These are phyloP conservation scores for Hypena proboscidalis DNA, from an alignment of 2,888 invertebrate species.

Conservation along the genomic window DNA sequence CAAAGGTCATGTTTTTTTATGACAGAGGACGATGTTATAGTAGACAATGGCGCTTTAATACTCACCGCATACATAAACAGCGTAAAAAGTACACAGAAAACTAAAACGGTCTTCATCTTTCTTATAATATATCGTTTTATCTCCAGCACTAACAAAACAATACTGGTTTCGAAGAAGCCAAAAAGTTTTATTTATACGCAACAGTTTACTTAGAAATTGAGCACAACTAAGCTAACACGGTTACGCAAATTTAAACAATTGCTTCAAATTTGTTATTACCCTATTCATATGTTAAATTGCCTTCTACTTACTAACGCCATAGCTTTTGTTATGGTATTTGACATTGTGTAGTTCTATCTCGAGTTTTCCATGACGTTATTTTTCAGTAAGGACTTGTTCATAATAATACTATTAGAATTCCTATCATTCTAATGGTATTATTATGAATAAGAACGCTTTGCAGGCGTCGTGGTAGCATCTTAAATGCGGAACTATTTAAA, in stretches of 20 bases:
- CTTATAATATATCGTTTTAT: neutral
- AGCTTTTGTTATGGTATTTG: constrained; percentile 20
- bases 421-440: too few relatives aligned
- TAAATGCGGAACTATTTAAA: too few relatives aligned
- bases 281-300: constrained; percentile 4
- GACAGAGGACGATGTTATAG: too few relatives aligned
- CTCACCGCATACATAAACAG: constrained; percentile 34
- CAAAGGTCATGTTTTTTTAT: too few relatives aligned
- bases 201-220: neutral
- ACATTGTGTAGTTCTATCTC: too few relatives aligned
- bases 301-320: constrained; percentile 9
- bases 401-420: too few relatives aligned
- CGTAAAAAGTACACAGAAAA: constrained; percentile 18
- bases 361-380: too few relatives aligned
- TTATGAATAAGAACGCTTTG: too few relatives aligned
- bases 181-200: constrained; percentile 29
- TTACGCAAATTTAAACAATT: constrained; percentile 26
- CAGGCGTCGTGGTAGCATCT: too few relatives aligned
- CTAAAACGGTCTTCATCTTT: constrained; percentile 32
- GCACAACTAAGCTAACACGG: constrained; percentile 12
- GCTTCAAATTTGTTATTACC: constrained; percentile 8
- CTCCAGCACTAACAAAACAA: constrained; percentile 1
- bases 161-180: constrained; percentile 11
- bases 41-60: too few relatives aligned
- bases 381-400: too few relatives aligned